A percentile compares a stretch with the other conserved stretches of the same genome.
phyloP scores from a whole-genome alignment of 2,888 invertebrate genomes.

The Thecophora atra region DNA sequence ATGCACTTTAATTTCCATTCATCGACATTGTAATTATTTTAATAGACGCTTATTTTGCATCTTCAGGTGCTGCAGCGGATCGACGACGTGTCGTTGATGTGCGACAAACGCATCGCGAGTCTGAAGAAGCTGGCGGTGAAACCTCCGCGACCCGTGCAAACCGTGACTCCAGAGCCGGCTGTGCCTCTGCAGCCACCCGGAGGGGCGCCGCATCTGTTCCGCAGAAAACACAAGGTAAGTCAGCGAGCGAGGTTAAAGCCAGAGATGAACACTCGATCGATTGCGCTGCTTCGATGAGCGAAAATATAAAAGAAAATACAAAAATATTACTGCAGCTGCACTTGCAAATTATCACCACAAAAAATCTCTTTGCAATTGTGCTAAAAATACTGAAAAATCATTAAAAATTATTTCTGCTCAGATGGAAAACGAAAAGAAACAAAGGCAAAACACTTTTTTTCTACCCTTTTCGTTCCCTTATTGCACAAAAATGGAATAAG shows the following conservation, averaged over 20 bases:
- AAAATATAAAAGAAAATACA: no score
- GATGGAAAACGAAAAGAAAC: no score
- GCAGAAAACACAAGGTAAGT: conserved; percentile 64
- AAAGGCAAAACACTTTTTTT: no score
- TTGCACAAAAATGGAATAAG: no score
- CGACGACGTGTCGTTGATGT: conserved; percentile 93
- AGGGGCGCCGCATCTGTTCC: conserved; percentile 67
- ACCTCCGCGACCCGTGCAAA: conserved; percentile 80
- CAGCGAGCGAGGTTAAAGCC: background rate
- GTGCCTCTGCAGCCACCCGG: conserved; percentile 71
- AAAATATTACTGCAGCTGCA: no score
- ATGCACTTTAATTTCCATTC: no score
- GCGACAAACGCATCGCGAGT: conserved; percentile 81
- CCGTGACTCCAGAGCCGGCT: conserved; percentile 80
- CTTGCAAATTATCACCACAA: no score
- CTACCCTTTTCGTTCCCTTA: no score
- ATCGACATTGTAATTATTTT: background rate
- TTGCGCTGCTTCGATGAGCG: no score
- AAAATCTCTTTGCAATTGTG: no score
- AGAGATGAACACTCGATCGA: background rate
- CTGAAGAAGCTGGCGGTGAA: conserved; percentile 77
- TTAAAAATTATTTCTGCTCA: no score
- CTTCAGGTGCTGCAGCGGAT: conserved; percentile 87
- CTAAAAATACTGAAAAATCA: no score
- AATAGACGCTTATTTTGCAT: background rate